These are phyloP conservation scores for Euzophera pinguis DNA, from an alignment of 2,888 invertebrate genomes.

Conservation along the genomic window DNA sequence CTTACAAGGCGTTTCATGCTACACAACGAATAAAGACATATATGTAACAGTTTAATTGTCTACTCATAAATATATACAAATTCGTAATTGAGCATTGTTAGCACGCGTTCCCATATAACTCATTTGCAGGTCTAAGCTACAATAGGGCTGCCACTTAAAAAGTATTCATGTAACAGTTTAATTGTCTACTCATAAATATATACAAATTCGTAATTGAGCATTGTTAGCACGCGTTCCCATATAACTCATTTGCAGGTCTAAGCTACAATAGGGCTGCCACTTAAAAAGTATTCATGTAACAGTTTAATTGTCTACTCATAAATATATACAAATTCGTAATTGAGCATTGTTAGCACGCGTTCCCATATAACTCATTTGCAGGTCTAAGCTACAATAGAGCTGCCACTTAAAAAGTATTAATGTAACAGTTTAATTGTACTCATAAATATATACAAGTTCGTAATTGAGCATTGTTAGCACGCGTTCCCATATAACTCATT, in stretches of 20 bases:
- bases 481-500: not conserved
- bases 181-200: not conserved
- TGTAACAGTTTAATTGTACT: not conserved
- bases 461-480: slow-evolving; percentile 9
- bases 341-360: slow-evolving; percentile 7
- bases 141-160: not conserved
- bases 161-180: not conserved
- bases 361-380: not conserved
- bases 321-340: slow-evolving; percentile 4
- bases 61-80: not conserved
- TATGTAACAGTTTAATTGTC: not conserved
- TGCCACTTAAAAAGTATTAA: not conserved
- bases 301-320: not conserved
- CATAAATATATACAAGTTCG: slow-evolving; percentile 1
- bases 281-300: not conserved
- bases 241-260: not conserved
- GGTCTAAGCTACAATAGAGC: not conserved
- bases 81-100: slow-evolving; percentile 7
- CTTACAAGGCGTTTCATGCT: no score
- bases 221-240: slow-evolving; percentile 2
- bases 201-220: slow-evolving; percentile 6
- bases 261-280: not conserved
- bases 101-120: slow-evolving; percentile 1
- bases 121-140: not conserved
- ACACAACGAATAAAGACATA: no score